Evolutionary conservation across 2,888 invertebrate genomes (phyloP).

Genomic region (Drosophila peninsularis): DNA sequence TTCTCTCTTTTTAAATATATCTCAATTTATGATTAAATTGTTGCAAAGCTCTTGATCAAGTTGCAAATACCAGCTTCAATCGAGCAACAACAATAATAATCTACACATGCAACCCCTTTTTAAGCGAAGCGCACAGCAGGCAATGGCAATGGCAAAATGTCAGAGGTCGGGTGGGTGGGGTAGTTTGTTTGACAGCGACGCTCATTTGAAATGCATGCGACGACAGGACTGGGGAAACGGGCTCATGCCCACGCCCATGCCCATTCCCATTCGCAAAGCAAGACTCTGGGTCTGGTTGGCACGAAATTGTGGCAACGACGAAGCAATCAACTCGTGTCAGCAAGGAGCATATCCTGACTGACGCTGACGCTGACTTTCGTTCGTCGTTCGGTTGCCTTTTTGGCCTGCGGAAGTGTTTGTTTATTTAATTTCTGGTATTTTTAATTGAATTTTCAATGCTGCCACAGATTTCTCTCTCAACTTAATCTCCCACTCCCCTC

Average conservation of each 20-base stretch:
- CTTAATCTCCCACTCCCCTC: conserved; percentile 11
- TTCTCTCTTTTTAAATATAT: too few relatives aligned
- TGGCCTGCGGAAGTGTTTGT: conserved; percentile 72
- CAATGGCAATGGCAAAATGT: conserved; percentile 29
- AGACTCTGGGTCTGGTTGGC: conserved; percentile 4
- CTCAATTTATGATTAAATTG: conserved; percentile 3
- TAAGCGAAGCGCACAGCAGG: conserved; percentile 34
- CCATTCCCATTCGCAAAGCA: neutral
- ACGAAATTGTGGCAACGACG: conserved; percentile 33
- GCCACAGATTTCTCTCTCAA: conserved; percentile 34
- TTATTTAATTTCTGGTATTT: conserved; percentile 76
- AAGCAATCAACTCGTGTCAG: conserved; percentile 68
- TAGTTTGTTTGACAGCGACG: conserved; percentile 50
- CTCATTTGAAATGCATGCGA: conserved; percentile 73
- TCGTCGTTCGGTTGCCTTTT: conserved; percentile 41
- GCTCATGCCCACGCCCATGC: too few relatives aligned
- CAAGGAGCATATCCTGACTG: conserved; percentile 62
- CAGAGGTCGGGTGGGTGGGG: conserved; percentile 10
- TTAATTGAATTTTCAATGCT: conserved; percentile 75
- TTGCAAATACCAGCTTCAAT: conserved; percentile 30
- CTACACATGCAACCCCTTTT: conserved; percentile 55
- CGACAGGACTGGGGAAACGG: conserved; percentile 36
- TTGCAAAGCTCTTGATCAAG: conserved; percentile 35
- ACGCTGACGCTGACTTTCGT: conserved; percentile 29
- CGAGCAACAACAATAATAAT: conserved; percentile 11